Conservation (phyloP, 2,888 invertebrate genomes). For the Melitaea athalia region DNA sequence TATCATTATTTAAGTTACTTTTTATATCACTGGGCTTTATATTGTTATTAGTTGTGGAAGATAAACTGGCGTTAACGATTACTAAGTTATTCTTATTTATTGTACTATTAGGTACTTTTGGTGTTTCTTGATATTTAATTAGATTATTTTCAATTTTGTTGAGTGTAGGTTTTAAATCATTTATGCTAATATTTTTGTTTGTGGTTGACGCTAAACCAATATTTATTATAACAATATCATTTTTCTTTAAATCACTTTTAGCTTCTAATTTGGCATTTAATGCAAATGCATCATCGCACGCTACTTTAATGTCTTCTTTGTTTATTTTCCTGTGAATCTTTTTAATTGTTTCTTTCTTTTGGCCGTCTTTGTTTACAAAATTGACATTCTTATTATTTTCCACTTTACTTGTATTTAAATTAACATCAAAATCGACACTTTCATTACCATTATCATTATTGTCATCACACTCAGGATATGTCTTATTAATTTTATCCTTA, state of each 20-base stretch:
- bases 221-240: constrained; percentile 79
- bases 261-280: constrained; percentile 1
- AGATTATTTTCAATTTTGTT: constrained; percentile 10
- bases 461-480: constrained; percentile 7
- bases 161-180: constrained; percentile 31
- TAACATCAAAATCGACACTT: constrained; percentile 28
- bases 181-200: constrained; percentile 71
- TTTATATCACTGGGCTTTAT: constrained; percentile 18
- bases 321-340: constrained; percentile 60
- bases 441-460: constrained; percentile 32
- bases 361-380: constrained; percentile 16
- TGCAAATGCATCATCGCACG: constrained; percentile 41
- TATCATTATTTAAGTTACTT: not conserved
- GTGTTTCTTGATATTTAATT: constrained; percentile 5
- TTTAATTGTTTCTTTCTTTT: constrained; percentile 43
- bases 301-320: constrained; percentile 67
- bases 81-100: constrained; percentile 32
- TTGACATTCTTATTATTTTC: constrained; percentile 12
- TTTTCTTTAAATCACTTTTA: constrained; percentile 38
- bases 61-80: constrained; percentile 37
- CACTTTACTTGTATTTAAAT: constrained; percentile 16
- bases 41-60: constrained; percentile 39
- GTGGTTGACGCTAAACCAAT: constrained; percentile 85
- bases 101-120: not conserved
- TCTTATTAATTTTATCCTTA: not conserved